A percentile compares a stretch with the other conserved stretches of the same genome.
phyloP scores from a whole-genome alignment of 2,113 vertebrate genomes.

The Callipepla californica region DNA sequence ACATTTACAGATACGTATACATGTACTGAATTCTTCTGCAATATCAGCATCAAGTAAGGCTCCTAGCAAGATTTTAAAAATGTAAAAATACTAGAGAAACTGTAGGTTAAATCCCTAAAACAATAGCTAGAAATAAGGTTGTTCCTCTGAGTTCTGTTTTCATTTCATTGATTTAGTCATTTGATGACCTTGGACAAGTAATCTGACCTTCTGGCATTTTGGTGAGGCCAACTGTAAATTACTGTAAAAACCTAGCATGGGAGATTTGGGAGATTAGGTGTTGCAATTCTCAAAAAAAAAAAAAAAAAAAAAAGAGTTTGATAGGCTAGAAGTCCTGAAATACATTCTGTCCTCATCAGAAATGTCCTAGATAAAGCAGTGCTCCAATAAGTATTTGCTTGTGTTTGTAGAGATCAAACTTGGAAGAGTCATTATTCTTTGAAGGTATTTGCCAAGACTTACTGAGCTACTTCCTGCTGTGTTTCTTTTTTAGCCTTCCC shows the following conservation, averaged over 20 bases:
- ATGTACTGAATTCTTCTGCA: background rate
- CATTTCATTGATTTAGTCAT: slow-evolving; percentile 38
- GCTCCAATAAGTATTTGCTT: background rate
- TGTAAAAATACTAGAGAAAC: background rate
- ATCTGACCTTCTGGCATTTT: slow-evolving; percentile 19
- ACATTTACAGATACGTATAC: background rate
- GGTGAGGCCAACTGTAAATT: slow-evolving; percentile 10
- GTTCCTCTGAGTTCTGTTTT: slow-evolving; percentile 29
- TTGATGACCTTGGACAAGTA: slow-evolving; percentile 21
- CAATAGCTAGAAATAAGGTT: slow-evolving; percentile 8
- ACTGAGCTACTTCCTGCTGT: slow-evolving; percentile 14
- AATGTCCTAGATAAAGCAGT: background rate
- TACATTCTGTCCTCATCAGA: background rate
- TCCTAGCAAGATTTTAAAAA: background rate
- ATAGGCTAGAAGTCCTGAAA: background rate
- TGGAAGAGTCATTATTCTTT: slow-evolving; percentile 21
- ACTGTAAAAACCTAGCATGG: background rate
- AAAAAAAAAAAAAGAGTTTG: background rate
- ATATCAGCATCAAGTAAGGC: slow-evolving; percentile 7
- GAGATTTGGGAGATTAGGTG: background rate
- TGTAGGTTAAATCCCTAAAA: background rate
- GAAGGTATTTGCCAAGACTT: slow-evolving; percentile 53
- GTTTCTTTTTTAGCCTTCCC: slow-evolving; percentile 33
- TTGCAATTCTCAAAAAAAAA: background rate
- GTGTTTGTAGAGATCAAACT: slow-evolving; percentile 6